Evolutionary conservation across 1,140 invertebrate species (phyloP), one percentile per base, ranked within the genome.

Genomic region (Popillia japonica): DNA sequence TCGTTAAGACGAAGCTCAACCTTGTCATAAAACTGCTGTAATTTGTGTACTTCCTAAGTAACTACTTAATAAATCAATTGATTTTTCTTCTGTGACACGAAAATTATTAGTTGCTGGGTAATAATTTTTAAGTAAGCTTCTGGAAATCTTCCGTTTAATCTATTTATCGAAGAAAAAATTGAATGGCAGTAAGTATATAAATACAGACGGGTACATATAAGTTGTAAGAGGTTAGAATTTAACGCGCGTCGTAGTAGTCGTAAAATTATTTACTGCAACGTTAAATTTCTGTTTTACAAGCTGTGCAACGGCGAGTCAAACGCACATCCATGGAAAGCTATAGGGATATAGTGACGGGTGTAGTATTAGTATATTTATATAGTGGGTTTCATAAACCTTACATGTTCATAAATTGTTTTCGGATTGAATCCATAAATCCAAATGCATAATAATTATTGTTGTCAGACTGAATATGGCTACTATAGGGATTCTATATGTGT

Each of bases 101-200:
- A 68, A 68, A 68, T 68, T 68, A 68, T 68, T 68, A 68, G 61
- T 68, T 68, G 27, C 61, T 22, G 61, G 61, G 61, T 34, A 68
- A 68, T 68, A 68, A 68, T 68, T 68, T 68, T 68, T 68, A 68
- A 68, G 61, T 68, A 68, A 68, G 61, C 61, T 68, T 68, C 61
- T 68, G 61, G 61, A 68, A 68, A 68, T 27, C 11, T 68, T 68
- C 61, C 61, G 22, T 68, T 27, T 22, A 68, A 68, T 68, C 61
- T 22, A 68, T 68, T 68, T 68, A 68, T 68, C 22, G 61, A 17
- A n/a, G 48, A 68, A 68, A 68, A 48, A 68, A 68, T 68, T 22
- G 2, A 27, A 68, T 22, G 61, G 61, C 61, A 34, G 61, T 55
- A 55, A 17, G 61, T 68, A 68, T 68, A 68, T 68, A 68, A 68